A percentile compares a stretch with the other conserved stretches of the same genome.
Evolutionary conservation across 2,888 invertebrate species (phyloP).

Genomic region (Ashinkailepas kermadecensis): DNA sequence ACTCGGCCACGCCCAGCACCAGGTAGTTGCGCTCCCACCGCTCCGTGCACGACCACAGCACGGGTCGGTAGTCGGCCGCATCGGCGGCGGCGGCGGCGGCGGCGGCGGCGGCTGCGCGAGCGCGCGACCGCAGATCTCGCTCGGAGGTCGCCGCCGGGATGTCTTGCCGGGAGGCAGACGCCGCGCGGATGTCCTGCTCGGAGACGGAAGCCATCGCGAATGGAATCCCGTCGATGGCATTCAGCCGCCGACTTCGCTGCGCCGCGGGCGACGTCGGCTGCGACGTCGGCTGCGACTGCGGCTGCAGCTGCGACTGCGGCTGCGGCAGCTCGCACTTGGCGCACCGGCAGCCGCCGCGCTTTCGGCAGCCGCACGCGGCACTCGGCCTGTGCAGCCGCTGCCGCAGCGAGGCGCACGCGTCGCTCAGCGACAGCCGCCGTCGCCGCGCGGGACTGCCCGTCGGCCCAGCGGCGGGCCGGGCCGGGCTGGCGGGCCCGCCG

Average conservation of each 20-base stretch:
- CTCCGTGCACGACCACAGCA: not conserved
- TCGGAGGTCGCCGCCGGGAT: not conserved
- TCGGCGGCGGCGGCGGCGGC: not conserved
- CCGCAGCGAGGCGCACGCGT: not conserved
- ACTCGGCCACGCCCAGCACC: slow-evolving; percentile 11
- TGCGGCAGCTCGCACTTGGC: not conserved
- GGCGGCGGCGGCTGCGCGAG: not conserved
- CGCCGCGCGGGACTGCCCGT: not conserved
- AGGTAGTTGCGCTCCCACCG: slow-evolving; percentile 10
- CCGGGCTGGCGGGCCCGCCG: not conserved
- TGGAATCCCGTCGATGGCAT: too few relatives aligned
- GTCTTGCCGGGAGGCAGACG: not conserved
- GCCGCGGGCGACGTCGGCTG: not conserved
- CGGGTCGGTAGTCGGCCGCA: not conserved
- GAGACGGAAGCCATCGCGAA: too few relatives aligned
- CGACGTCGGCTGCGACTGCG: not conserved
- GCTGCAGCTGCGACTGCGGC: not conserved
- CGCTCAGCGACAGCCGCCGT: not conserved
- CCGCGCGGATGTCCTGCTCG: too few relatives aligned
- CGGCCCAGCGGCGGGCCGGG: not conserved
- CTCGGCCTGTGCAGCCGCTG: not conserved
- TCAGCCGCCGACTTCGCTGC: too few relatives aligned
- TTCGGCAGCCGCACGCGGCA: not conserved
- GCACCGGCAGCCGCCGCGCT: not conserved
- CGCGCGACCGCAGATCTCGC: not conserved